A percentile compares a stretch with the other conserved stretches of the same genome.
Conservation (phyloP, 2,888 invertebrate genomes). For the Poecilus cupreus region DNA sequence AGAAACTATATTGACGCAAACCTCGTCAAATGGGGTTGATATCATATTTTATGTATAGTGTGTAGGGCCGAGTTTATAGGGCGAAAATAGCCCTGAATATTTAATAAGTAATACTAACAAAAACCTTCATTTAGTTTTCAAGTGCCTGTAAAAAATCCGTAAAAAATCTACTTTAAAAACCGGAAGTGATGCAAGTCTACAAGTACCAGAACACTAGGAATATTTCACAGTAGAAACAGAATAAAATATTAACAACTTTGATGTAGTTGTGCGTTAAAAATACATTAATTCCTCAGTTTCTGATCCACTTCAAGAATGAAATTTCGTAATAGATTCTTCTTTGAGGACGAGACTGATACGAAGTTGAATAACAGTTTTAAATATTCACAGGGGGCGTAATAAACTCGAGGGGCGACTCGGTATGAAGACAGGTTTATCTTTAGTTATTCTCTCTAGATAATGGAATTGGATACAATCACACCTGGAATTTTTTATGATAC, state of each 20-base stretch:
- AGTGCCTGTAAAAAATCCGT: background rate
- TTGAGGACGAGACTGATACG: background rate
- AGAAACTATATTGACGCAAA: no score
- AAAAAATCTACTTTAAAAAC: background rate
- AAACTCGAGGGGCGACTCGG: background rate
- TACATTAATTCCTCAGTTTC: constrained; percentile 6
- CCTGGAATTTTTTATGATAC: constrained; percentile 9
- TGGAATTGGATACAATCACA: constrained; percentile 30
- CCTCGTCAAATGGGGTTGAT: no score
- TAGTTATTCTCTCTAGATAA: constrained; percentile 23
- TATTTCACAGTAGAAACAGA: background rate
- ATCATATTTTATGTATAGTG: background rate
- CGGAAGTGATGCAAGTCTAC: background rate
- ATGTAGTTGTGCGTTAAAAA: background rate
- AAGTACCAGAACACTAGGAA: background rate
- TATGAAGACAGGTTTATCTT: background rate
- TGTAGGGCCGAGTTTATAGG: background rate
- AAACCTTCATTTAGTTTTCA: background rate
- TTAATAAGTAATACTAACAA: background rate
- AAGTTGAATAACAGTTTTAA: background rate
- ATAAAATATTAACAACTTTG: background rate
- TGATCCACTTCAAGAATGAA: constrained; percentile 6
- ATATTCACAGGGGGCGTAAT: background rate
- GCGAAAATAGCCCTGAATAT: background rate
- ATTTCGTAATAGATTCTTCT: background rate